Evolutionary conservation across 2,113 vertebrate genomes (phyloP).

Genomic region (Anser cygnoides): DNA sequence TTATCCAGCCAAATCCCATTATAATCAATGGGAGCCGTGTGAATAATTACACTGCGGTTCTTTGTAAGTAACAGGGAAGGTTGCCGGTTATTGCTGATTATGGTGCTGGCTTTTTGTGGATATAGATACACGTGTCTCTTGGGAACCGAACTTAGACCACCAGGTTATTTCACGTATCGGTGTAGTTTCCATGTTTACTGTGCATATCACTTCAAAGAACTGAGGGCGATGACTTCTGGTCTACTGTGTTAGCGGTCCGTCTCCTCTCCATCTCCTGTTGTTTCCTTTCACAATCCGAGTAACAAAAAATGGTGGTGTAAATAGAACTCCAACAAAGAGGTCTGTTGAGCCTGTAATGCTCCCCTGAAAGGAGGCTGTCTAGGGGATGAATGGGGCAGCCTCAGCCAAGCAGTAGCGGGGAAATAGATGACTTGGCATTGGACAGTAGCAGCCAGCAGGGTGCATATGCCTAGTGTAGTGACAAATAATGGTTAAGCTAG

Average conservation of each 20-base stretch:
- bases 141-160: slow-evolving; percentile 29
- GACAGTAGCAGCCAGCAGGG: slow-evolving; percentile 67
- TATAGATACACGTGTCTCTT: background rate
- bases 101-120: slow-evolving; percentile 14
- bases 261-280: slow-evolving; percentile 65
- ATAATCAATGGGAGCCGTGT: slow-evolving; percentile 19
- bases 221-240: slow-evolving; percentile 64
- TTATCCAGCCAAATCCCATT: slow-evolving; percentile 65
- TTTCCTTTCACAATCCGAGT: slow-evolving; percentile 64
- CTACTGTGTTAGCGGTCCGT: slow-evolving; percentile 47
- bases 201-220: slow-evolving; percentile 56
- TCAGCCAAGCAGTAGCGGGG: slow-evolving; percentile 40
- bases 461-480: slow-evolving; percentile 60
- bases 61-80: background rate
- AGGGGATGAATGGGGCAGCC: slow-evolving; percentile 64
- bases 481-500: slow-evolving; percentile 71
- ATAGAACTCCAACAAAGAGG: slow-evolving; percentile 67
- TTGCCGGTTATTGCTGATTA: slow-evolving; percentile 27
- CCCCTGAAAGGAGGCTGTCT: slow-evolving; percentile 71
- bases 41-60: slow-evolving; percentile 39
- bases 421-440: slow-evolving; percentile 71
- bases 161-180: slow-evolving; percentile 22
- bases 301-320: slow-evolving; percentile 73
- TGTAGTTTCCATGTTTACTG: slow-evolving; percentile 43
- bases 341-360: slow-evolving; percentile 71